These are phyloP conservation scores for Cottus gobio DNA, from an alignment of 2,113 vertebrate species.

Conservation along the genomic window DNA sequence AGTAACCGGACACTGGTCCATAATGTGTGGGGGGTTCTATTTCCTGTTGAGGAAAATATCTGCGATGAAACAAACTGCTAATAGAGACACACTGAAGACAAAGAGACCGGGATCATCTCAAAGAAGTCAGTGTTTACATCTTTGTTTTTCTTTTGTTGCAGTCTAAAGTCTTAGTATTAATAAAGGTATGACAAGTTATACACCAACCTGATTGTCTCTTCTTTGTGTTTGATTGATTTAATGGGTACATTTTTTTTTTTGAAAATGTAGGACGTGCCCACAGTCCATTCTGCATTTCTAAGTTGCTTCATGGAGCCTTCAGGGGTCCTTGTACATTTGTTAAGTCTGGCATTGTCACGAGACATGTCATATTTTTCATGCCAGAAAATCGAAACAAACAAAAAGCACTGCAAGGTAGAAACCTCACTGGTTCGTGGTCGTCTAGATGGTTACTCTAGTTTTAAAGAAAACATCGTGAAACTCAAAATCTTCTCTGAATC, in stretches of 20 bases:
- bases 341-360: too few relatives aligned
- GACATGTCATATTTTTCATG: background rate
- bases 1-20: slow-evolving; percentile 73
- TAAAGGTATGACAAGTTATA: background rate
- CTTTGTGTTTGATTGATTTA: background rate
- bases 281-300: background rate
- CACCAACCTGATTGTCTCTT: background rate
- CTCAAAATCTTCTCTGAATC: background rate
- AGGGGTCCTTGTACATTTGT: background rate
- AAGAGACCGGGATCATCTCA: slow-evolving; percentile 49
- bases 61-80: slow-evolving; percentile 77
- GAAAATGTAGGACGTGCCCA: too few relatives aligned
- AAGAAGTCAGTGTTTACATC: slow-evolving; percentile 17
- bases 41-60: slow-evolving; percentile 75
- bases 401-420: too few relatives aligned
- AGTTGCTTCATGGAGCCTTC: background rate
- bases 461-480: background rate
- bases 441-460: too few relatives aligned
- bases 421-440: too few relatives aligned
- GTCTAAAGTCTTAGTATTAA: background rate
- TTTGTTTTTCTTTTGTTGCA: background rate
- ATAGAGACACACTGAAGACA: slow-evolving; percentile 55
- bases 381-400: too few relatives aligned
- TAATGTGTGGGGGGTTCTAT: slow-evolving; percentile 65
- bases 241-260: background rate